phyloP scores from a whole-genome alignment of 2,113 vertebrate genomes.

The Recurvirostra avosetta region DNA sequence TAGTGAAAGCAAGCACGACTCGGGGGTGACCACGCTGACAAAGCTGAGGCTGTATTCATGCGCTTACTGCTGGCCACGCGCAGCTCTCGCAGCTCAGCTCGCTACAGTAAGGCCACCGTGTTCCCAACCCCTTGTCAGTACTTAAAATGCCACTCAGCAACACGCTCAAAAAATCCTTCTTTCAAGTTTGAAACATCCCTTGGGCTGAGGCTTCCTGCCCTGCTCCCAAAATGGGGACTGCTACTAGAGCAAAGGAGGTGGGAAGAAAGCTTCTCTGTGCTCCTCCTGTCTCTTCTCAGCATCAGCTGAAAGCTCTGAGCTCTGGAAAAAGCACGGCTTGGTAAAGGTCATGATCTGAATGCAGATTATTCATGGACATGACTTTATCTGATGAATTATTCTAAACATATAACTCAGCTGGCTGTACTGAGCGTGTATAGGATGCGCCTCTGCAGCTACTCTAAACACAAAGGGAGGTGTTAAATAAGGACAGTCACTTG shows the following conservation, averaged over 20 bases:
- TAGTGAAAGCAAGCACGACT: neutral
- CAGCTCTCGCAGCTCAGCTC: neutral
- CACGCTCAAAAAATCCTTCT: neutral
- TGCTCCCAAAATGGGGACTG: neutral
- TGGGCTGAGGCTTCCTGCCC: neutral
- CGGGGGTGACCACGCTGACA: accelerated
- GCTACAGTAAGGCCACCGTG: accelerated
- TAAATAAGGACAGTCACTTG: constrained; percentile 40
- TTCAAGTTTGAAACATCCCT: neutral
- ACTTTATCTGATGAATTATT: constrained; percentile 54
- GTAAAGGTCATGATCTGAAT: constrained; percentile 45
- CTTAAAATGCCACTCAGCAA: neutral
- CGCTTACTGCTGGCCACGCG: neutral
- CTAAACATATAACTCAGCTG: neutral
- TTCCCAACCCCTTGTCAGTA: neutral
- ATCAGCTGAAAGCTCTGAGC: neutral
- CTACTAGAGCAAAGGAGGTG: accelerated
- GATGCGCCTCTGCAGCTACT: neutral
- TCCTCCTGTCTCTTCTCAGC: neutral
- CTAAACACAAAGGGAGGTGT: neutral
- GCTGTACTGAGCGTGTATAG: neutral
- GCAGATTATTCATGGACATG: constrained; percentile 33
- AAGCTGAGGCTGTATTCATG: neutral
- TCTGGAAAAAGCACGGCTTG: neutral
- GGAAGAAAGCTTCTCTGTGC: neutral